Evolutionary conservation across 2,113 vertebrate genomes (phyloP).

Genomic region (Vidua chalybeata): DNA sequence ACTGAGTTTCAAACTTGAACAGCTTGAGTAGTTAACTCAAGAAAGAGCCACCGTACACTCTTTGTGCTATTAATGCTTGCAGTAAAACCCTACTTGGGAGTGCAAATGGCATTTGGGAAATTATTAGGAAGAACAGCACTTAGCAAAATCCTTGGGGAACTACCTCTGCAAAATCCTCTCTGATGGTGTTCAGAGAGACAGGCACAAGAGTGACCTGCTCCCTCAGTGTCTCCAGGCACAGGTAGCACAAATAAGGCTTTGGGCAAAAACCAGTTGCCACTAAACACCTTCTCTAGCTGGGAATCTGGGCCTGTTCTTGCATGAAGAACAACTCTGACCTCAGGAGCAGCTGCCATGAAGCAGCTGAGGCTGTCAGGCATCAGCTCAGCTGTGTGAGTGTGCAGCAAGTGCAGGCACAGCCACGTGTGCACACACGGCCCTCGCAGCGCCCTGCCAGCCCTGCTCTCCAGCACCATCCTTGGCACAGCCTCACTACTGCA

Average conservation of each 20-base stretch:
- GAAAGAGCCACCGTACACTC: background rate
- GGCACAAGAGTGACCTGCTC: background rate
- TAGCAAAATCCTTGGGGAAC: slow-evolving; percentile 25
- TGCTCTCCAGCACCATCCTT: background rate
- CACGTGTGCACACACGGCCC: background rate
- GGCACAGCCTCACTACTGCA: background rate
- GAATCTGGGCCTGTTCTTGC: background rate
- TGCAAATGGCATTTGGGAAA: slow-evolving; percentile 24
- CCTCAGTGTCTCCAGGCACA: background rate
- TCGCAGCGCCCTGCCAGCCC: accelerated
- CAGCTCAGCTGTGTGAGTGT: background rate
- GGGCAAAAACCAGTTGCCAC: background rate
- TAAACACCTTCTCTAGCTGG: background rate
- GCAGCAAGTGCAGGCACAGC: background rate
- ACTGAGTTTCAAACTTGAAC: background rate
- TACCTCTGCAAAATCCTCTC: background rate
- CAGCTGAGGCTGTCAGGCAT: background rate
- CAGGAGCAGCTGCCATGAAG: background rate
- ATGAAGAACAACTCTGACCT: background rate
- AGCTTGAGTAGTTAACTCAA: slow-evolving; percentile 10
- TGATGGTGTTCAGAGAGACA: background rate
- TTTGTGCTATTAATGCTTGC: background rate
- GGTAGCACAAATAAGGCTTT: background rate
- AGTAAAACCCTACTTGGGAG: background rate
- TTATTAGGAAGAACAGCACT: slow-evolving; percentile 24